A percentile compares a stretch with the other conserved stretches of the same genome.
Evolutionary conservation across 2,888 invertebrate species (phyloP).

Genomic region (Elegia similella): DNA sequence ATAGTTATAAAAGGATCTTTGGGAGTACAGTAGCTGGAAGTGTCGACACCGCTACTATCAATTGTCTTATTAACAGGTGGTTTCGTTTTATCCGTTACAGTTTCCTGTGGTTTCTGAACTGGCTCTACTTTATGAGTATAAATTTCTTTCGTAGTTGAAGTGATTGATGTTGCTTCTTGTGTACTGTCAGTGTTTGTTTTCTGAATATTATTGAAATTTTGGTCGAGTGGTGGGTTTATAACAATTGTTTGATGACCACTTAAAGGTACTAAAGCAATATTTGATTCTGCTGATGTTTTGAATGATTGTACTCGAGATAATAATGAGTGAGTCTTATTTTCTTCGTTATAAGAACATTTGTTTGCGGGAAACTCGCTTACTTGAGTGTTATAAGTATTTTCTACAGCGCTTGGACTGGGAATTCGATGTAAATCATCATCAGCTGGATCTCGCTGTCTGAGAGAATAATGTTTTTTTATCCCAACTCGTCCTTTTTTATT

Average conservation of each 20-base stretch:
- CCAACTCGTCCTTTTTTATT: conserved; percentile 50
- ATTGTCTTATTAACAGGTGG: conserved; percentile 33
- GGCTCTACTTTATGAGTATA: conserved; percentile 26
- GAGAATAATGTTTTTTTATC: conserved; percentile 74
- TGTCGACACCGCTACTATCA: conserved; percentile 46
- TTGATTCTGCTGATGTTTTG: conserved; percentile 72
- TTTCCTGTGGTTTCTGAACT: conserved; percentile 26
- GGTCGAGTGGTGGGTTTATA: conserved; percentile 67
- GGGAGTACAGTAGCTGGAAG: conserved; percentile 54
- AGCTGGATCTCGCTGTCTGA: conserved; percentile 71
- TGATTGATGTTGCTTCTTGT: conserved; percentile 27
- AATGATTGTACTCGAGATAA: conserved; percentile 72
- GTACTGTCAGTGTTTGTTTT: conserved; percentile 21
- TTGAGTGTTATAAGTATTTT: conserved; percentile 41
- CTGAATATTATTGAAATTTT: conserved; percentile 37
- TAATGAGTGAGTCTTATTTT: conserved; percentile 56
- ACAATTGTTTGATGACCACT: conserved; percentile 80
- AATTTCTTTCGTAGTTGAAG: conserved; percentile 16
- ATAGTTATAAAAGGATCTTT: conserved; percentile 74
- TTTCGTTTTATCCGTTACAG: conserved; percentile 34
- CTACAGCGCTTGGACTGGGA: conserved; percentile 65
- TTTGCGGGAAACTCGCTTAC: conserved; percentile 31
- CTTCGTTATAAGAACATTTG: conserved; percentile 42
- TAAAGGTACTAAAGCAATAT: conserved; percentile 70
- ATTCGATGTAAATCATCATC: conserved; percentile 59